phyloP scores from a whole-genome alignment of 2,113 vertebrate species.

The Mus spicilegus region DNA sequence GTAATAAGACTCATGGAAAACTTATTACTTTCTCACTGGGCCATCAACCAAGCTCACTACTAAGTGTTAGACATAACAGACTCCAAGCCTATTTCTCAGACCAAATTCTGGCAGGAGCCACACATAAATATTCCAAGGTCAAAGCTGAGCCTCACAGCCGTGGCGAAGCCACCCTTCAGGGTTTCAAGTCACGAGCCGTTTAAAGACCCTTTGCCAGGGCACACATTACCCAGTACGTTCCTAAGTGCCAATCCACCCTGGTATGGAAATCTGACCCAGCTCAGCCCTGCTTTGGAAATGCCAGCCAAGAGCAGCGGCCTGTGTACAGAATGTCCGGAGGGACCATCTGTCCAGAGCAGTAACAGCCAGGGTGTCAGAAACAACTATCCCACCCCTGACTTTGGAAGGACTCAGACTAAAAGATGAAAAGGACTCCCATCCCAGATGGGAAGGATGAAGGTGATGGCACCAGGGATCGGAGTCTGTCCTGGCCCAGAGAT shows the following conservation, averaged over 20 bases:
- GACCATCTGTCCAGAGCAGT: background rate
- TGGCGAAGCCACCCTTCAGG: background rate
- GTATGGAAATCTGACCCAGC: background rate
- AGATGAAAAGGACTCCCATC: background rate
- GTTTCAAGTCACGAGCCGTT: background rate
- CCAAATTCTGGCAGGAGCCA: slow-evolving; percentile 1
- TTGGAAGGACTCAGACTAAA: background rate
- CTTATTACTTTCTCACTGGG: background rate
- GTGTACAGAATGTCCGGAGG: slow-evolving; percentile 1
- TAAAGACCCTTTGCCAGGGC: slow-evolving; percentile 37
- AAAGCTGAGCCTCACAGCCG: background rate
- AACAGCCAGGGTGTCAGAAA: slow-evolving; percentile 7
- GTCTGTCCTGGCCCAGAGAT: background rate
- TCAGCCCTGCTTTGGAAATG: background rate
- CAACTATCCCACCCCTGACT: background rate
- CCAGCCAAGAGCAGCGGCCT: slow-evolving; percentile 48
- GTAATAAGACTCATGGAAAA: background rate
- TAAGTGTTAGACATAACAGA: background rate
- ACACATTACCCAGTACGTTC: background rate
- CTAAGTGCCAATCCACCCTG: background rate
- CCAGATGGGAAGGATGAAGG: background rate
- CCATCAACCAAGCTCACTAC: background rate
- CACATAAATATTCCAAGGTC: background rate
- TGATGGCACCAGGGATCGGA: background rate
- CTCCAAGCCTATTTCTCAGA: background rate